These are phyloP conservation scores for Gryllus bimaculatus DNA, from an alignment of 1,140 invertebrate genomes.

Conservation along the genomic window DNA sequence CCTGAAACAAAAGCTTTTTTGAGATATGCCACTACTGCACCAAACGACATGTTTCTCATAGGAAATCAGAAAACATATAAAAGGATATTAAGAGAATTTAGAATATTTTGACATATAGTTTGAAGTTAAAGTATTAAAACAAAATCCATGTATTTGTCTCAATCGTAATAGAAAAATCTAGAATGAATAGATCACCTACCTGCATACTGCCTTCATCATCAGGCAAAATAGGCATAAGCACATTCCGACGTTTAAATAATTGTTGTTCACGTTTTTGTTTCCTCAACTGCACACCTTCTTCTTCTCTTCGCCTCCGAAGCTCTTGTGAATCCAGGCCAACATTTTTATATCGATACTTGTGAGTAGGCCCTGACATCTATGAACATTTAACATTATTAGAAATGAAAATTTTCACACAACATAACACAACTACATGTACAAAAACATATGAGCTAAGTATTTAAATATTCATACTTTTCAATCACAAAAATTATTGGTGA, in stretches of 20 bases:
- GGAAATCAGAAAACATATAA: too few species aligned
- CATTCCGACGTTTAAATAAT: constrained; percentile 85
- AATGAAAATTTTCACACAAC: background rate
- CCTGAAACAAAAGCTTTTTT: too few species aligned
- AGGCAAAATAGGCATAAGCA: constrained; percentile 31
- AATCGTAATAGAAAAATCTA: background rate
- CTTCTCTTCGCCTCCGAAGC: constrained; percentile 80
- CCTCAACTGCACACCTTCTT: constrained; percentile 89
- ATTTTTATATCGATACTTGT: constrained; percentile 95
- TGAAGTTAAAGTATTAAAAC: too few species aligned
- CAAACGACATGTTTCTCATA: too few species aligned
- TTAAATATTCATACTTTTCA: background rate
- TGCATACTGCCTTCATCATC: constrained; percentile 28
- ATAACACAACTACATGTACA: background rate
- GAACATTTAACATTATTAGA: background rate
- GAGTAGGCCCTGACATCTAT: constrained; percentile 62
- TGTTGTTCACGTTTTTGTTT: constrained; percentile 94
- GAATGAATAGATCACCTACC: constrained; percentile 22
- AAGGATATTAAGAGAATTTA: too few species aligned
- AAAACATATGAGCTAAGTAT: background rate
- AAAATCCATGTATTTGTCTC: too few species aligned
- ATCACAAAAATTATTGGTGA: background rate
- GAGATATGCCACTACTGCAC: too few species aligned
- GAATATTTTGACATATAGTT: too few species aligned
- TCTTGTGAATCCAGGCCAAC: constrained; percentile 84